Evolutionary conservation across 2,797 vertebrate genomes (phyloP), one percentile per base, ranked within the genome.

Genomic region (Sciurus carolinensis): DNA sequence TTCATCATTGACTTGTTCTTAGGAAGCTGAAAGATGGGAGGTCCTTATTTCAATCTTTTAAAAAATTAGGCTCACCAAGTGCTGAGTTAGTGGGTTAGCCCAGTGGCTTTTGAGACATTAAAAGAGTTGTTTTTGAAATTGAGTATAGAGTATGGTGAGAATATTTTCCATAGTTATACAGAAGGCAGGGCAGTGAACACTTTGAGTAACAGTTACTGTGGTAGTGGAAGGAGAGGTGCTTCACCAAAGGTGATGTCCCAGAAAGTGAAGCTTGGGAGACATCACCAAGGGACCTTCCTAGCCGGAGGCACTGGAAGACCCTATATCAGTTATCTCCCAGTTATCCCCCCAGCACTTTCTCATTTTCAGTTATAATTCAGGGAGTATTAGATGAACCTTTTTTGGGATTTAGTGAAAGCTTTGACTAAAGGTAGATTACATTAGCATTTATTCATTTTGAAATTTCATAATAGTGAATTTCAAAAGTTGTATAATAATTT

Each of bases 401-500:
- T 92, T 42, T 42, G 57, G 36, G 13, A 82, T 44, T 83, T 83
- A 62, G 42, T 94, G 36, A 92, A 87, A 54, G 17, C 47, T 89
- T 86, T 94, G 59, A 90, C 26, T 79, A 44, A 69, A 93, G 82
- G 52, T 72, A 67, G 82, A 64, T 79, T 87, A 69, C 52, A 75
- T 67, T 75, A 92, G 30, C 44, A 22, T 72, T 90, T 2, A 36
- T 66, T 92, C 36, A 86, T 11, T 83, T n/a, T n/a, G 62, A 54
- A 54, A 20, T 54, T 91, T 62, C 80, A 72, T 22, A 92, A 44
- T 44, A 87, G 28, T 90, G 26, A 84, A 17, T 95, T 95, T 90
- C 62, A 64, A 18, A 94, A 73, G 33, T 90, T 86, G 54, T 26
- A 14, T 22, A 64, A 54, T 92, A 67, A 75, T 84, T 8, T 87